These are phyloP conservation scores for Neelides folsomi DNA, from an alignment of 2,888 invertebrate species.

Conservation along the genomic window DNA sequence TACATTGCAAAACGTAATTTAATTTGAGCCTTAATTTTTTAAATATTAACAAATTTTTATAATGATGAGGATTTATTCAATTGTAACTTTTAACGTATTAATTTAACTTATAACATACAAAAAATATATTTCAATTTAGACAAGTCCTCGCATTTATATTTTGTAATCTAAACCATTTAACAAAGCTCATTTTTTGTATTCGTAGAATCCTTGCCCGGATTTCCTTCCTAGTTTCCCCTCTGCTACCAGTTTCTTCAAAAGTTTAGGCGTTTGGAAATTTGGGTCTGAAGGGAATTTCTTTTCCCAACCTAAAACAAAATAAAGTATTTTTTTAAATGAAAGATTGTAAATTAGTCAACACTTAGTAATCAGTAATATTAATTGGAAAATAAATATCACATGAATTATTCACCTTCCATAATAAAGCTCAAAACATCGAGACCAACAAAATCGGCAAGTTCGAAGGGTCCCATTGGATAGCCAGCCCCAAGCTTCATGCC, in stretches of 20 bases:
- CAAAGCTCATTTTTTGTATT: conserved; percentile 37
- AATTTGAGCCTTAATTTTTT: too few species aligned
- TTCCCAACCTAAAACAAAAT: conserved; percentile 40
- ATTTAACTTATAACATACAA: too few species aligned
- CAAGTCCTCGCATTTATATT: too few species aligned
- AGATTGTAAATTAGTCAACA: too few species aligned
- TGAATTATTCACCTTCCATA: conserved; percentile 50
- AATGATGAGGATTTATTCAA: too few species aligned
- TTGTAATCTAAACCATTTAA: too few species aligned
- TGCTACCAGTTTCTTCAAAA: conserved; percentile 42
- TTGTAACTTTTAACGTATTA: too few species aligned
- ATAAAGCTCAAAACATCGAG: conserved; percentile 64
- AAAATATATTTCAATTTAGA: too few species aligned
- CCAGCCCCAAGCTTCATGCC: conserved; percentile 84
- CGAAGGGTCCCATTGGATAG: conserved; percentile 81
- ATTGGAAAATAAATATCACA: too few species aligned
- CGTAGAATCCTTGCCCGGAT: conserved; percentile 47
- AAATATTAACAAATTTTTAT: too few species aligned
- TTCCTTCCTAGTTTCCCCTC: conserved; percentile 46
- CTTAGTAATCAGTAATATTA: too few species aligned
- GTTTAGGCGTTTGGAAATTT: conserved; percentile 17
- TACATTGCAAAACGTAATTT: too few species aligned
- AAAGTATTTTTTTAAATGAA: neutral
- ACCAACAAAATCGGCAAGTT: conserved; percentile 70
- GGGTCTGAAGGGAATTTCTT: conserved; percentile 42